Evolutionary conservation across 2,888 invertebrate genomes (phyloP).

Genomic region (Thysanoteuthis rhombus): DNA sequence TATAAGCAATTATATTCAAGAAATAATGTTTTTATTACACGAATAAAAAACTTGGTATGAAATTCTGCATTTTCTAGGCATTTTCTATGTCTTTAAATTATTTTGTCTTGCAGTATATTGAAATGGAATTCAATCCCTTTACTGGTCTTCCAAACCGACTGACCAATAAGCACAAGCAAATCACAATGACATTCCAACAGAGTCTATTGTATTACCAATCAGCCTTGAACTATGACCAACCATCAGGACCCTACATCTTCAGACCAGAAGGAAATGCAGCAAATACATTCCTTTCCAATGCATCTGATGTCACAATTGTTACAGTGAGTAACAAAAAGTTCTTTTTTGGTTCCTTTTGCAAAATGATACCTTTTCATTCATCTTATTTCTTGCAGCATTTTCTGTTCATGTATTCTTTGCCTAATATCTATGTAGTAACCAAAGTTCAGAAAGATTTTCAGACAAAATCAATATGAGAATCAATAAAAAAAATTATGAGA

Average conservation of each 20-base stretch:
- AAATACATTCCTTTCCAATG: neutral
- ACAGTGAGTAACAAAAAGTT: neutral
- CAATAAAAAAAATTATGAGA: too few relatives aligned
- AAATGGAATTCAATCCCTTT: constrained; percentile 71
- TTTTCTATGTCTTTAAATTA: too few relatives aligned
- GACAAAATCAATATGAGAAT: too few relatives aligned
- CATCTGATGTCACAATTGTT: neutral
- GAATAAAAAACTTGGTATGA: too few relatives aligned
- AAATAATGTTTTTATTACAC: constrained; percentile 44
- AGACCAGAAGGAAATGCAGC: constrained; percentile 61
- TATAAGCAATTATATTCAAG: too few relatives aligned
- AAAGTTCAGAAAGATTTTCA: too few relatives aligned
- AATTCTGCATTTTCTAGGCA: too few relatives aligned
- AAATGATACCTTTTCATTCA: neutral
- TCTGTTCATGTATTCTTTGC: too few relatives aligned
- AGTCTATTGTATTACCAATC: constrained; percentile 75
- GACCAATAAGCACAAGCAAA: constrained; percentile 58
- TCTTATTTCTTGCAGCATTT: too few relatives aligned
- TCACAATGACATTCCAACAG: constrained; percentile 70
- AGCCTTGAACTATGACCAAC: constrained; percentile 79
- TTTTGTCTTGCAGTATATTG: constrained; percentile 53
- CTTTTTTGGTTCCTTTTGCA: neutral
- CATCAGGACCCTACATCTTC: constrained; percentile 92
- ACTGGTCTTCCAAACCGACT: constrained; percentile 73
- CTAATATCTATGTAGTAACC: too few relatives aligned